phyloP scores from a whole-genome alignment of 2,888 invertebrate species.

The Cantharis nigra region DNA sequence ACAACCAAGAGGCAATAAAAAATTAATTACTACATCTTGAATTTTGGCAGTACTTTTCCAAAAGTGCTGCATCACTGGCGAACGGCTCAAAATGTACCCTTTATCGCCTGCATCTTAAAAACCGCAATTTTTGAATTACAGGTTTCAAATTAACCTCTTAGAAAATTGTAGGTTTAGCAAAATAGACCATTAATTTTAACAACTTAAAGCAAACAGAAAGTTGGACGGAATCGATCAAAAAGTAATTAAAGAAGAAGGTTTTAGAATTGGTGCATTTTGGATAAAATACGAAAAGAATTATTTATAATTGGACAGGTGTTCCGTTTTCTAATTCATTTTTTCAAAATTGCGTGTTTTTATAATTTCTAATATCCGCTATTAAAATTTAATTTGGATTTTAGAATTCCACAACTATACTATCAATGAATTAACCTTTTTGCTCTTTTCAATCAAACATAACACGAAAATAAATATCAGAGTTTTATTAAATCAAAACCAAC shows the following conservation, averaged over 20 bases:
- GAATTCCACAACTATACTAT: neutral
- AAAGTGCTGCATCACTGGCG: neutral
- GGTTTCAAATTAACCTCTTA: neutral
- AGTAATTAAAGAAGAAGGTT: constrained; percentile 12
- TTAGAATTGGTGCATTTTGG: constrained; percentile 1
- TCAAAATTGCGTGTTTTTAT: constrained; percentile 17
- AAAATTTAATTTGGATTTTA: neutral
- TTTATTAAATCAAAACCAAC: neutral
- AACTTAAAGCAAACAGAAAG: constrained; percentile 19
- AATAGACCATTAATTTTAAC: constrained; percentile 15
- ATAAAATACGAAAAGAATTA: constrained; percentile 10
- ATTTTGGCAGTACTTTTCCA: neutral
- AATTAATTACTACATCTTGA: neutral
- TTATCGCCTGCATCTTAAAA: neutral
- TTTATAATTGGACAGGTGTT: constrained; percentile 24
- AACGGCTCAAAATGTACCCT: neutral
- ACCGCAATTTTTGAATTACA: neutral
- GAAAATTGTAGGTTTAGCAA: constrained; percentile 9
- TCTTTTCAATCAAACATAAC: neutral
- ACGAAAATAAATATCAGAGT: neutral
- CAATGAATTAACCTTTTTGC: neutral
- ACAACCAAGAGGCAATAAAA: neutral
- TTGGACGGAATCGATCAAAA: constrained; percentile 5
- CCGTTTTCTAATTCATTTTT: constrained; percentile 10
- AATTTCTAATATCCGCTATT: constrained; percentile 16